These are phyloP conservation scores for Semibalanus balanoides DNA, from an alignment of 1,140 invertebrate genomes.

Conservation along the genomic window DNA sequence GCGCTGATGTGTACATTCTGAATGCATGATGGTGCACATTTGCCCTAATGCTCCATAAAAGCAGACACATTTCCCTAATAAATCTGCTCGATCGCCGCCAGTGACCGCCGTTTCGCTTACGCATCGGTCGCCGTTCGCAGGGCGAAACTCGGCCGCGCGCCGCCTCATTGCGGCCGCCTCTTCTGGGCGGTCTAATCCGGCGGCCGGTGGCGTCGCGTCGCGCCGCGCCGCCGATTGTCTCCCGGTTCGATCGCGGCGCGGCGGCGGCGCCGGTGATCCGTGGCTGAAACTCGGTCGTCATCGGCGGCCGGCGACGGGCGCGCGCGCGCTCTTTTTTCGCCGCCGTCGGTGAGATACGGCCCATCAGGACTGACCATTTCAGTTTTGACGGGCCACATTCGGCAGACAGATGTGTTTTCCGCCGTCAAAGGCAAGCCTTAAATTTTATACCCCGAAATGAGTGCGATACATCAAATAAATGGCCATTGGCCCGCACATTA, in stretches of 20 bases:
- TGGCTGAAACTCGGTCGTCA: background rate
- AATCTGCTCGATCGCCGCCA: background rate
- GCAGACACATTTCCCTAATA: background rate
- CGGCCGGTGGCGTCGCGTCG: background rate
- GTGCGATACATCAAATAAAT: background rate
- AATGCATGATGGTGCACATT: background rate
- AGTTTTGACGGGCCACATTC: background rate
- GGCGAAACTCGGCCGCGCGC: background rate
- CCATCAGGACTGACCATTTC: background rate
- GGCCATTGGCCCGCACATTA: background rate
- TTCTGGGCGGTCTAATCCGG: no score
- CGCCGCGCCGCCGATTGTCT: background rate
- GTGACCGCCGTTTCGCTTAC: background rate
- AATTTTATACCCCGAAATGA: conserved; percentile 1
- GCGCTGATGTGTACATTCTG: background rate
- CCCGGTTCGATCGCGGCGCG: no score
- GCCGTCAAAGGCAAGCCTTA: background rate
- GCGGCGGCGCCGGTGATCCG: background rate
- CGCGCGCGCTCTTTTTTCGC: background rate
- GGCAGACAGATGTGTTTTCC: background rate
- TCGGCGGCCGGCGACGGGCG: no score
- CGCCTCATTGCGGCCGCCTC: no score
- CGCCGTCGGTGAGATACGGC: background rate
- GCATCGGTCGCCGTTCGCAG: background rate
- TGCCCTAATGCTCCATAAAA: background rate